Base-by-base conservation (phyloP, 1,140 invertebrate genomes). In the Cyclina sinensis region DNA sequence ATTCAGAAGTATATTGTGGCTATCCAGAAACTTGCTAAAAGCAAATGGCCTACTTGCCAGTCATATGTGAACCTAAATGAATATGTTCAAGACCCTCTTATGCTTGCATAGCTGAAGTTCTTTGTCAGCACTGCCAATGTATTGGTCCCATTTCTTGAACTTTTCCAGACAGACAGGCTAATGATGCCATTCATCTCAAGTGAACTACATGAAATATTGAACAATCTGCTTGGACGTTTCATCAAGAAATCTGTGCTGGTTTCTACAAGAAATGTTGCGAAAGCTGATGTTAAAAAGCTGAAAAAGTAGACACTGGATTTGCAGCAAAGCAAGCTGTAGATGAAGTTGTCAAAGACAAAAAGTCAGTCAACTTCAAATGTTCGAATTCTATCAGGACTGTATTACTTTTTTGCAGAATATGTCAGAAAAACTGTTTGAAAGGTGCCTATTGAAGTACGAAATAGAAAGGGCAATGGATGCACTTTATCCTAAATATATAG, bases 101-200 rank as follows among this genome's bases (percentile, higher is more conserved):
- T 79, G 27, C 37, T 65, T 48, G 70, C 84, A 65, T 78, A 79
- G 39, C 35, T 86, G 43, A 57, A 78, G 5, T 68, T 79, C 68
- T 86, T 86, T 79, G 43, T 78, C 62, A 73, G 43, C 43, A 35
- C 79, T 62, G 80, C 80, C 24, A 73, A 70, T 30, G 21, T 57
- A 5, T 37, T 89, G 37, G 16, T 39, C 11, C 79, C 83, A 86
- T 91, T 89, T 81, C 84, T 86, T 18, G 18, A 39, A 39, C 21
- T 37, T 32, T 91, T 68, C 78, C 86, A 89, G 57, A 83, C 54
- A 48, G 88, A 89, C 37, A 76, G 30, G 48, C 82, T 82, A 68
- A 78, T 79, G 81, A 54, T 89, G 73, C 81, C 88, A 78, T 89
- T 89, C 54, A 65, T 86, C 3, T 65, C 79, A 21, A 51, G 46